Base-by-base conservation (phyloP, 2,113 vertebrate species). In the Acrocephalus arundinaceus region DNA sequence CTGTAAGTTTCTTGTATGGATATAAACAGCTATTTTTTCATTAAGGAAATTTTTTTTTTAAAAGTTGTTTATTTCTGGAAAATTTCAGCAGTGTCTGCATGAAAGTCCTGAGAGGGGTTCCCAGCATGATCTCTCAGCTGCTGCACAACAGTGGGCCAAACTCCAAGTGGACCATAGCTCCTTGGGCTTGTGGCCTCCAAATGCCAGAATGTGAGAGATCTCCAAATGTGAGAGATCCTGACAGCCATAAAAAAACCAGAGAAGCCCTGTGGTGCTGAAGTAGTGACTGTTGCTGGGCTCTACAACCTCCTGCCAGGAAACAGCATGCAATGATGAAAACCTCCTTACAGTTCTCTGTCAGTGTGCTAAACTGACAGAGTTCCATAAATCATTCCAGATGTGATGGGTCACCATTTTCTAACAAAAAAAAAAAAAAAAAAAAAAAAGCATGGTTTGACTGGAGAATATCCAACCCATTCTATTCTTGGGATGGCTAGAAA, bases 371-470 rank as follows among this genome's bases (percentile, higher is more conserved):
- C 25, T 39, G 68, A 54, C 35, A 63, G 55, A 71, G 14, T 52
- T 72, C 37, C n/a, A 76, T 63, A 85, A 85, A 66, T 48, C 49
- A 52, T 85, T 92, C 74, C 85, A 95, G 62, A 87, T 92, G 67
- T 70, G 54, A 85, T 61, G 41, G 82, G 17, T 75, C 87, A 76
- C 46, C 5, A 68, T 85, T 74, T 92, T 93, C 43, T 89, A 35
- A 80, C 2, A 0, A 28, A 81, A 23, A 54, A 25, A 46, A 46
- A 22, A 77, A 46, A 33, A 13, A 13, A 9, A 46, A 35, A 55
- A 11, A 31, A 66, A 35, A 74, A 39, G 15, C 31, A 22, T 10
- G 13, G 13, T 74, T 94, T 87, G 37, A 49, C 74, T 91, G 75
- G 74, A 90, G 67, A 90, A 68, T 37, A 46, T 90, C 71, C 67